Conservation (phyloP, 2,888 invertebrate genomes). For the Sinopyrophorus schimmeli region DNA sequence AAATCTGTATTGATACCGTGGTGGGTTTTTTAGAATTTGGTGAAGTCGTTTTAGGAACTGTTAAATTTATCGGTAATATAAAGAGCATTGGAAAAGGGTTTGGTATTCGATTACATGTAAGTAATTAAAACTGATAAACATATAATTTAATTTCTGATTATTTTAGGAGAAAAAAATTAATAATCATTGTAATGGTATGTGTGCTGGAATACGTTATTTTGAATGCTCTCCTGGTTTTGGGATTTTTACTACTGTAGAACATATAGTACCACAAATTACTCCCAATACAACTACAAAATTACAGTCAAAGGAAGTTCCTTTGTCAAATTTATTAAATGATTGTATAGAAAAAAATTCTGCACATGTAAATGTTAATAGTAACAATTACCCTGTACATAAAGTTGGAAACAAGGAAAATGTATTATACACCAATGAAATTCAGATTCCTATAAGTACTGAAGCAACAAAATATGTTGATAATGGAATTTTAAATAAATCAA, state of each 20-base stretch:
- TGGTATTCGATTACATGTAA: conserved; percentile 63
- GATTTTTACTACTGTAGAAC: conserved; percentile 53
- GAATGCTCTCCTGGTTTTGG: conserved; percentile 50
- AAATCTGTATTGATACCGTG: conserved; percentile 49
- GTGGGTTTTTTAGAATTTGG: conserved; percentile 52
- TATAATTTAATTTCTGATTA: conserved; percentile 10
- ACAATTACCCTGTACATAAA: conserved; percentile 21
- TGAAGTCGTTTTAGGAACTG: conserved; percentile 51
- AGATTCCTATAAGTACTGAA: conserved; percentile 7
- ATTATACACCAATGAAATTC: conserved; percentile 19
- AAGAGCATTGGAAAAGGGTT: conserved; percentile 61
- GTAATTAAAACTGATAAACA: conserved; percentile 27
- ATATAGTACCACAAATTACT: conserved; percentile 41
- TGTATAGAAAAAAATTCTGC: conserved; percentile 33
- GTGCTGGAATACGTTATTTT: conserved; percentile 52
- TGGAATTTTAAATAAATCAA: neutral
- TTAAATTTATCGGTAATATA: conserved; percentile 61
- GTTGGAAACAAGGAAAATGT: conserved; percentile 1
- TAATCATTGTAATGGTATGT: conserved; percentile 51
- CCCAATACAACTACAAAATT: conserved; percentile 13
- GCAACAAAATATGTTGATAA: neutral
- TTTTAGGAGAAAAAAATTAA: conserved; percentile 47
- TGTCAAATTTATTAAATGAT: conserved; percentile 24
- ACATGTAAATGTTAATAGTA: conserved; percentile 24
- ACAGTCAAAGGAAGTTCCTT: conserved; percentile 13